These are phyloP conservation scores for Siniperca knerii DNA, from an alignment of 2,113 vertebrate genomes.

Conservation along the genomic window DNA sequence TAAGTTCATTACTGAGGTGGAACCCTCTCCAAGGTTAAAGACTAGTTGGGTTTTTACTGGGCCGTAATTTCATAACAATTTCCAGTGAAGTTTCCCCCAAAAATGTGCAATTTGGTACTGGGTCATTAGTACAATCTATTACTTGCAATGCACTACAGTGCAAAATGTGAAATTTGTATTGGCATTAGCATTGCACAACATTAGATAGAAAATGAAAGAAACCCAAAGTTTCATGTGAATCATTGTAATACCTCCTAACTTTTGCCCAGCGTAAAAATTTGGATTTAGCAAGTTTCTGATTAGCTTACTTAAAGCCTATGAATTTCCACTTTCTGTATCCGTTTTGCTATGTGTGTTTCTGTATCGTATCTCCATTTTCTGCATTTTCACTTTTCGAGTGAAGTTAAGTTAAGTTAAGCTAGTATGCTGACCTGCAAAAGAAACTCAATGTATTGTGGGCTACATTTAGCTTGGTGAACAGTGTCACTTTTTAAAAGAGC, in stretches of 20 bases:
- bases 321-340: not conserved
- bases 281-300: not conserved
- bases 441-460: not conserved
- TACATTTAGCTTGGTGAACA: no score
- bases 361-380: no score
- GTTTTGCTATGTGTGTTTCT: not conserved
- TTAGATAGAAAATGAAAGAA: not conserved
- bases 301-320: not conserved
- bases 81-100: no score
- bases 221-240: no score
- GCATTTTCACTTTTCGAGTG: no score
- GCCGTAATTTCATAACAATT: no score
- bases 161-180: not conserved
- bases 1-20: not conserved
- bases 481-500: not conserved
- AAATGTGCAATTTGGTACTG: no score
- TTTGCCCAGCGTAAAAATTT: no score
- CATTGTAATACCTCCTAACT: no score
- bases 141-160: not conserved
- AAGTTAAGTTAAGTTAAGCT: no score
- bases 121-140: no score
- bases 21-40: not conserved
- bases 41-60: not conserved
- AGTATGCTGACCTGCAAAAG: not conserved
- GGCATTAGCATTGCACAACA: not conserved